A percentile compares a stretch with the other conserved stretches of the same genome.
phyloP scores from a whole-genome alignment of 2,888 invertebrate genomes.

The Muschampia plurimacula region DNA sequence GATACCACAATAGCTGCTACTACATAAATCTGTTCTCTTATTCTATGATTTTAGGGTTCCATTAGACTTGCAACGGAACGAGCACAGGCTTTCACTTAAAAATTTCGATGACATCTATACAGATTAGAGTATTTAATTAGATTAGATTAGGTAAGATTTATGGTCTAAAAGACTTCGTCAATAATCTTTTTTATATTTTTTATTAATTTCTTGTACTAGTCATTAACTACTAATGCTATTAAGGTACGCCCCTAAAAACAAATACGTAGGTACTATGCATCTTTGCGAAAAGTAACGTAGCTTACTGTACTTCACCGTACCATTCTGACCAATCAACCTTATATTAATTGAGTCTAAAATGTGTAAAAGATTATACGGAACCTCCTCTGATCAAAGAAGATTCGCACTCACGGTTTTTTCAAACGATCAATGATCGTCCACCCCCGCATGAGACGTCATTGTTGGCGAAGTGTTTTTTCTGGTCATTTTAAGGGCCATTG shows the following conservation, averaged over 20 bases:
- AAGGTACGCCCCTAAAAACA: no score
- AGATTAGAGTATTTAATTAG: not conserved
- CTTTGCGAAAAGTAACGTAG: no score
- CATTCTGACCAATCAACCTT: no score
- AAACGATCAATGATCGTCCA: slow-evolving; percentile 78
- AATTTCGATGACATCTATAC: not conserved
- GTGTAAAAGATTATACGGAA: slow-evolving; percentile 34
- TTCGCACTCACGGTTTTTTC: slow-evolving; percentile 50
- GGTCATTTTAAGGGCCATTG: slow-evolving; percentile 79
- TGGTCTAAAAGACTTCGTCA: no score
- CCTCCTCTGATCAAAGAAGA: not conserved
- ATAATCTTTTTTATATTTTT: no score
- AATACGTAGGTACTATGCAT: no score
- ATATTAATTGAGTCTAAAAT: not conserved
- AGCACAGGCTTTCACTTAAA: not conserved
- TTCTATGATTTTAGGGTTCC: slow-evolving; percentile 55
- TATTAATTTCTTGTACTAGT: no score
- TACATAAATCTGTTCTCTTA: slow-evolving; percentile 82
- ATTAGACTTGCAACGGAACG: not conserved
- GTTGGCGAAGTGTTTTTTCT: slow-evolving; percentile 79
- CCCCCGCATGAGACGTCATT: slow-evolving; percentile 75
- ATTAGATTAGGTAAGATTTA: no score
- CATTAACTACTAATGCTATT: no score
- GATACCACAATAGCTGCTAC: slow-evolving; percentile 78
- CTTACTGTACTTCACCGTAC: no score